Base-by-base conservation (phyloP, 2,797 vertebrate species). In the Brachyrhaphis roseni region DNA sequence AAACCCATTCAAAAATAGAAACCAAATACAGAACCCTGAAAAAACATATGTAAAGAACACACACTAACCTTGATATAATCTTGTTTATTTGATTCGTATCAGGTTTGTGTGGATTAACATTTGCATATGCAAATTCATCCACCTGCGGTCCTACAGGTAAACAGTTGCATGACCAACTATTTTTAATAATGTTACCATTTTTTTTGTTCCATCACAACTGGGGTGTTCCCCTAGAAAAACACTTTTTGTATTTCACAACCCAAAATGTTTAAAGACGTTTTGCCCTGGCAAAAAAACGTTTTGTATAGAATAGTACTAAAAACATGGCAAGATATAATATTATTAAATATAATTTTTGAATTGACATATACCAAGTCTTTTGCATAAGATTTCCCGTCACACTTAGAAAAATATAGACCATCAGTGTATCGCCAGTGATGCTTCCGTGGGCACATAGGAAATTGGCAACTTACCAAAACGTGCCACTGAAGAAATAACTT, bases 81-180 rank as follows among this genome's bases (percentile, higher is more conserved):
- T 47, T 26, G 12, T 23, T 74, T 16, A 16, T 16, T 39, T 26
- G 20, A n/a, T 39, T 51, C 3, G 6, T 3, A 51, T 28, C 28
- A 13, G 34, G 16, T 45, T 41, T 45, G 51, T 57, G 66, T 57
- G 70, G 39, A n/a, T 64, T 31, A 43, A 39, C 13, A 46, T 73
- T 78, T 43, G 23, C 36, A 8, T 51, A 72, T 78, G 68, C 77
- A 78, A 78, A 72, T 59, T 16, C 28, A 34, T 39, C 76, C 36
- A 72, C 16, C 34, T 43, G 18, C 28, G 18, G 39, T 16, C 12
- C 51, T 26, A 46, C 68, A 78, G 41, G 41, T 59, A 59, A 26
- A 71, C n/a, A 36, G 31, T 41, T 57, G 13, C 8, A 49, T 59
- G 43, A 18, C 26, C 31, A 62, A 45, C 57, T 18, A 8, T 59